Base-by-base conservation (phyloP, 1,140 invertebrate species). In the Dreissena polymorpha region DNA sequence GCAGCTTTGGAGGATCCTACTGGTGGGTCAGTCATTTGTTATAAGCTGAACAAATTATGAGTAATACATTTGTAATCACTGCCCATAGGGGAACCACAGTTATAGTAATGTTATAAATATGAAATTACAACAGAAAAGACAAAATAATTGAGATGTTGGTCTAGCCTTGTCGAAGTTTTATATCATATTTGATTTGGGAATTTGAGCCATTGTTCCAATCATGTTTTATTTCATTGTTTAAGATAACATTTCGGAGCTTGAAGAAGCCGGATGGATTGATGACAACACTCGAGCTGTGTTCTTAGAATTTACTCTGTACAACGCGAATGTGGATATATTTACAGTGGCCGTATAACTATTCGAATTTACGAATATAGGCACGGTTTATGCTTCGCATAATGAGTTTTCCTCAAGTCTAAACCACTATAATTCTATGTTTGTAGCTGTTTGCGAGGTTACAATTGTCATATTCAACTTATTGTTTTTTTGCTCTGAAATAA, bases 291-390 rank as follows among this genome's bases (percentile, higher is more conserved):
- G 94, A 84, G 93, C 93, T 10, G 86, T 94, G 14, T 91, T 94
- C 71, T 85, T 93, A 7, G 93, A 94, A 72, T 94, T 94, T 86
- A 92, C 93, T 10, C 88, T 93, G 0, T 94, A 93, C 82, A 94
- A 94, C 85, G 92, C 93, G 10, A 85, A 85, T 53, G 67, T 86
- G 51, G 75, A 89, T 25, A 55, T 88, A 39, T 88, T 88, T 70
- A 83, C 69, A 64, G 77, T 81, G 12, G 71, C 78, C 10, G 49
- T 73, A 16, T 49, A 74, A 0, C 63, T 79, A n/a, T 77, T 86
- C 72, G 86, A 86, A 51, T 75, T 83, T 29, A 68, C 84, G 16
- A 72, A 75, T 25, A 57, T 64, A 16, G 87, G 85, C 29, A 70
- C 27, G 25, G 50, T 86, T 12, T 73, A 75, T 29, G 79, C 86